Evolutionary conservation across 2,888 invertebrate genomes (phyloP), one percentile per base, ranked within the genome.

Genomic region (Seira sanloemensis): DNA sequence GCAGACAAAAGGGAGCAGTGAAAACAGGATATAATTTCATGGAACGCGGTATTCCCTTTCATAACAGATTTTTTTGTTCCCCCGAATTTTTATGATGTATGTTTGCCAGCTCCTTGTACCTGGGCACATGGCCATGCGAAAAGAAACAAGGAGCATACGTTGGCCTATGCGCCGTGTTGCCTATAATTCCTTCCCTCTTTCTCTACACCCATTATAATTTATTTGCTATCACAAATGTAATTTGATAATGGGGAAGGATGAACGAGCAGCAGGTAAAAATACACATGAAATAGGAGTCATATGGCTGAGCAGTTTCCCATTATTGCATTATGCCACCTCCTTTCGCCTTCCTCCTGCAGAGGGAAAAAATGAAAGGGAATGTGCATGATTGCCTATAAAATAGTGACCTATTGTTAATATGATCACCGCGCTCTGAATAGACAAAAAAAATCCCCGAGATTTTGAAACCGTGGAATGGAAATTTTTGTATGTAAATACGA

Each of bases 161-260:
- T 58, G 58, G 46, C 7, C 12, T 46, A 24, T 12, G 12, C 16
- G 18, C 21, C 21, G 12, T 25, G 67, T 67, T 67, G 24, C 21
- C 24, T 67, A 67, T 67, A 24, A 23, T 19, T 23, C 18, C 12
- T 19, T 65, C 23, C 12, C 12, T 65, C 65, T 65, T 2, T 5
- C 65, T 23, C 19, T 65, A 5, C 26, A 12, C 67, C 21, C n/a
- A 67, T 67, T 4, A 67, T 67, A 67, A 67, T 67, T 67, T 67
- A 67, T 67, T 67, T 25, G n/a, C 67, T n/a, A 4, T 67, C 67
- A 67, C 67, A 67, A 67, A 67, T 67, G 24, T 67, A 67, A 67
- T 67, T 67, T 67, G 67, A 25, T 65, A 25, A 24, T 67, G 26
- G 67, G 23, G 24, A 23, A 50, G 50, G 50, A 50, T 7, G 50